phyloP scores from a whole-genome alignment of 2,797 vertebrate species.

The Bovichtus diacanthus region DNA sequence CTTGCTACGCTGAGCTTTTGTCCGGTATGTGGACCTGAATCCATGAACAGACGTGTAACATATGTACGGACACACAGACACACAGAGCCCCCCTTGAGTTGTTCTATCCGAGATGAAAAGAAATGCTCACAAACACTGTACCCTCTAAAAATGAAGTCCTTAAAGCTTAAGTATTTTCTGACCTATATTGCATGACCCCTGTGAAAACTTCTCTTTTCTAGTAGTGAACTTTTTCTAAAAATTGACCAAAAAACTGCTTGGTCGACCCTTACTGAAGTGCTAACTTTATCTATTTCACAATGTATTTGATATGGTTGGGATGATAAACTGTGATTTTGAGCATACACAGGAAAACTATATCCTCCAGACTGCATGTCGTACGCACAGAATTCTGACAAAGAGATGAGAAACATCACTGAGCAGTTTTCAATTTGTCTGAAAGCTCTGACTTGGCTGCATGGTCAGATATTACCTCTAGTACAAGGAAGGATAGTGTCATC shows the following conservation, averaged over 20 bases:
- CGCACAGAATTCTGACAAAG: conserved; percentile 5
- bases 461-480: conserved; percentile 49
- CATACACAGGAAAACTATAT: neutral
- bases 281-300: neutral
- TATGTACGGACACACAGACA: conserved; percentile 12
- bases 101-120: conserved; percentile 7
- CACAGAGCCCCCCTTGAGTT: neutral
- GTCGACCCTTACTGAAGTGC: neutral
- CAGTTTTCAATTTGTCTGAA: conserved; percentile 52
- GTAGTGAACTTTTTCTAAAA: conserved; percentile 2
- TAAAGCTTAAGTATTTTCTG: conserved; percentile 36
- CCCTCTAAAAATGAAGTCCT: conserved; percentile 10
- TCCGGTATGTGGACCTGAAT: conserved; percentile 40
- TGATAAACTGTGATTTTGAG: neutral
- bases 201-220: conserved; percentile 9
- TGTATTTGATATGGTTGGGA: neutral
- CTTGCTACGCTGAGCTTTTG: conserved; percentile 45
- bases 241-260: neutral
- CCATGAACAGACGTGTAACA: conserved; percentile 26
- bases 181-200: conserved; percentile 23
- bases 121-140: conserved; percentile 24
- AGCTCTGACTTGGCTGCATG: conserved; percentile 36
- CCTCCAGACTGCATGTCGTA: neutral
- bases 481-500: conserved; percentile 34
- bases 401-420: conserved; percentile 26